Evolutionary conservation across 23 tunicate genomes (phyloP).

Genomic region (Pegea sp.): DNA sequence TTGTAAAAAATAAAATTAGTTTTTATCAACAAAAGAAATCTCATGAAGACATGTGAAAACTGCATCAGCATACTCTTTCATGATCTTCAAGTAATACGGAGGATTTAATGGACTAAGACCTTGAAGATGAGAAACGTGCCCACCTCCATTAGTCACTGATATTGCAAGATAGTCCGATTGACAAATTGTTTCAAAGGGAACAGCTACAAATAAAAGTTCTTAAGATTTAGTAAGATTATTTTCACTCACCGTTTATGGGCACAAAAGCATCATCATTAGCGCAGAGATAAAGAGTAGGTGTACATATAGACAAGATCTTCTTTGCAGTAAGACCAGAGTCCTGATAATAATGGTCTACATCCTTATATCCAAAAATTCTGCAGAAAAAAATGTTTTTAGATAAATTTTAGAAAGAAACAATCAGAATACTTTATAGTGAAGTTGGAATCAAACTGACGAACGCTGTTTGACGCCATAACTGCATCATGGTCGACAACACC

Average conservation of each 20-base stretch:
- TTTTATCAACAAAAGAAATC: no score
- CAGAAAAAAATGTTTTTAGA: neutral
- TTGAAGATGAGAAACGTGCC: conserved; percentile 62
- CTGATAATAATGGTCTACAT: conserved; percentile 62
- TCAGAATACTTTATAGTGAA: conserved; percentile 28
- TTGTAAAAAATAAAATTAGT: no score
- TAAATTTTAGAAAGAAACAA: neutral
- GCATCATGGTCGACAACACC: conserved; percentile 37
- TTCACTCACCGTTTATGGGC: conserved; percentile 19
- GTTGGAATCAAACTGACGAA: conserved; percentile 30
- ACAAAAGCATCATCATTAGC: conserved; percentile 66
- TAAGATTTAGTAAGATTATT: neutral
- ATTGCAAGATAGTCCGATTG: conserved; percentile 46
- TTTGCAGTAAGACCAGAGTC: conserved; percentile 29
- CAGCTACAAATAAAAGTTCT: conserved; percentile 14
- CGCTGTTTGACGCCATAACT: conserved; percentile 21
- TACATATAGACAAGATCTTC: conserved; percentile 14
- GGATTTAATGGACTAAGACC: conserved; percentile 34
- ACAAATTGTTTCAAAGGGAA: conserved; percentile 33
- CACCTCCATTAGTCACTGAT: conserved; percentile 75
- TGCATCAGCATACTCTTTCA: conserved; percentile 23
- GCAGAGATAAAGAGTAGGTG: conserved; percentile 37
- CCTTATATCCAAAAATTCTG: conserved; percentile 56
- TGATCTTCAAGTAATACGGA: conserved; percentile 38
- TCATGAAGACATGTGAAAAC: no score